Conservation (phyloP, 2,797 vertebrate species). For the Rhyacichthys aspro region DNA sequence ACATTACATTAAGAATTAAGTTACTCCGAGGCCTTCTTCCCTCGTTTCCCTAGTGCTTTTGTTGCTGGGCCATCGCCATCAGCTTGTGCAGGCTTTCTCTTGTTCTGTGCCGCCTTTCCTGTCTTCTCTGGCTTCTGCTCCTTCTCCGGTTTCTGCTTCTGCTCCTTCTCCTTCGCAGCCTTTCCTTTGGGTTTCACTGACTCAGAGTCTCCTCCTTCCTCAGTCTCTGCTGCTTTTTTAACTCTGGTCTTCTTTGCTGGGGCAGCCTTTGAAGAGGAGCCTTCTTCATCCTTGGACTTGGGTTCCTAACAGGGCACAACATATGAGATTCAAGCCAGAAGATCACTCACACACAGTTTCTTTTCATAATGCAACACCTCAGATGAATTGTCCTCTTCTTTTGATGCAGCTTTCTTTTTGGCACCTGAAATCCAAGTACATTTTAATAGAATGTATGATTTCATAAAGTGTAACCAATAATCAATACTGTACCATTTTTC, state of each 20-base stretch:
- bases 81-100: constrained; percentile 26
- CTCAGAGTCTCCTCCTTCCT: background rate
- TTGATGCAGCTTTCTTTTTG: background rate
- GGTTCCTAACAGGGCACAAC: constrained; percentile 26
- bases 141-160: background rate
- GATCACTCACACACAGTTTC: background rate
- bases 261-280: constrained; percentile 46
- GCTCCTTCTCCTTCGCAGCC: constrained; percentile 20
- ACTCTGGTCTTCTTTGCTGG: constrained; percentile 75
- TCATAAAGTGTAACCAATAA: background rate
- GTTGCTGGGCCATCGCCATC: constrained; percentile 1
- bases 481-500: constrained; percentile 38
- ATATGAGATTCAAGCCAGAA: background rate
- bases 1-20: background rate
- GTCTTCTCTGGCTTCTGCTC: constrained; percentile 15
- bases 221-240: constrained; percentile 41
- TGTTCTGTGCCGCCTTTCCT: constrained; percentile 11
- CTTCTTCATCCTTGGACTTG: constrained; percentile 25
- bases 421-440: constrained; percentile 22
- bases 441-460: background rate
- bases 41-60: constrained; percentile 62
- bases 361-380: no score
- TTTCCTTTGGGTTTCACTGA: constrained; percentile 43
- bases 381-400: background rate
- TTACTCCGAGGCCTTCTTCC: constrained; percentile 52